These are phyloP conservation scores for Ditylenchus dipsaci DNA, from an alignment of 1,140 invertebrate species.

Conservation along the genomic window DNA sequence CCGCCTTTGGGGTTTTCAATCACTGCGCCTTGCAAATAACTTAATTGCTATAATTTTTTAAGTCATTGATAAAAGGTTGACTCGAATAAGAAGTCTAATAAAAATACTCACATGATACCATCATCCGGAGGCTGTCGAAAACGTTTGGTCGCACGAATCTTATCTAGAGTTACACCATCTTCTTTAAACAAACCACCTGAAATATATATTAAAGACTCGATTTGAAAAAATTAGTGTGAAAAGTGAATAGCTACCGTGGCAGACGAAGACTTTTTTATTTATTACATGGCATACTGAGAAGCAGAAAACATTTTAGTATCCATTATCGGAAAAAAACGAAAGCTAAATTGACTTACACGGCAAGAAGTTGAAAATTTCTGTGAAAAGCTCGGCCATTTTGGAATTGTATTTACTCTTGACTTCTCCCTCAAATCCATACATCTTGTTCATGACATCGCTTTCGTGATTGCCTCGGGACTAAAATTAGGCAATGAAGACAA, in stretches of 20 bases:
- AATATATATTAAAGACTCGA: neutral
- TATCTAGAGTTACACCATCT: slow-evolving; percentile 80
- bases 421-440: slow-evolving; percentile 98
- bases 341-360: slow-evolving; percentile 62
- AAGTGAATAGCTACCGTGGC: slow-evolving; percentile 48
- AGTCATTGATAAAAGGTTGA: too few relatives aligned
- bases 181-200: slow-evolving; percentile 78
- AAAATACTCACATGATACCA: slow-evolving; percentile 74
- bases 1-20: too few relatives aligned
- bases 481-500: too few relatives aligned
- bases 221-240: slow-evolving; percentile 6
- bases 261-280: slow-evolving; percentile 80
- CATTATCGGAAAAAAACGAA: too few relatives aligned
- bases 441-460: slow-evolving; percentile 80
- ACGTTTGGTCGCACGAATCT: slow-evolving; percentile 13
- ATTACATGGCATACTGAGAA: slow-evolving; percentile 77
- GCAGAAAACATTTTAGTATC: too few relatives aligned
- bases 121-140: slow-evolving; percentile 84
- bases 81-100: neutral
- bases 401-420: slow-evolving; percentile 85
- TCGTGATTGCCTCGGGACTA: slow-evolving; percentile 7
- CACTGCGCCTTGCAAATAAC: too few relatives aligned
- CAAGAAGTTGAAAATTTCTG: slow-evolving; percentile 95
- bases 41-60: too few relatives aligned
- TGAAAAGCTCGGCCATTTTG: slow-evolving; percentile 92